Base-by-base conservation (phyloP, 2,888 invertebrate genomes). In the Pammene aurita region DNA sequence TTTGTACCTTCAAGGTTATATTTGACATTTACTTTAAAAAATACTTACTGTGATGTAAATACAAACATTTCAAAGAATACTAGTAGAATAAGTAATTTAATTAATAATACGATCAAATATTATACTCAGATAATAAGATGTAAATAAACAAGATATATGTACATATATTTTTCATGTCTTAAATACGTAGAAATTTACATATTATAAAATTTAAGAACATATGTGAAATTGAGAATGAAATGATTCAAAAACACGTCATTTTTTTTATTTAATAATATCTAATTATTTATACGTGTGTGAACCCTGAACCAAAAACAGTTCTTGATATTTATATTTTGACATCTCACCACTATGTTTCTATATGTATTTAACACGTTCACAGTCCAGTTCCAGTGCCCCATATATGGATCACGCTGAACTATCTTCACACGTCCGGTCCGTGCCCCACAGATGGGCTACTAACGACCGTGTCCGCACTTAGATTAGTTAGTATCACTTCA, bases 41-140 rank as follows among this genome's bases (percentile, higher is more conserved):
- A 58, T 52, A 64, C 57, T 52, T 46, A 41, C 63, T 68, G 68
- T 68, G 63, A 68, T 68, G 68, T 68, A 68, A 63, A 63, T 57
- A 63, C 48, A 60, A 60, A 52, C 13, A 11, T 41, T 58, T 58
- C 52, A 14, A 63, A 64, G 50, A 68, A 44, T 26, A 26, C 26
- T 1, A 26, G 26, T 62, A 63, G 13, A 13, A 10, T 57, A 63
- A 48, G 26, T 55, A 41, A 44, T 11, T 54, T 48, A n/a, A 35
- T 26, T 44, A 57, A 52, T 57, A 26, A 26, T 35, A 56, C 34
- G 14, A 38, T 50, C 26, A 6, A 44, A 63, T 68, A 42, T 35
- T 42, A 35, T 58, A 46, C 57, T 58, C 63, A 13, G 38, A 68
- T 57, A 62, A 60, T 26, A 56, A 48, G 50, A 11, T 68, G 52